phyloP scores from a whole-genome alignment of 2,113 vertebrate species.

The Anguilla rostrata region DNA sequence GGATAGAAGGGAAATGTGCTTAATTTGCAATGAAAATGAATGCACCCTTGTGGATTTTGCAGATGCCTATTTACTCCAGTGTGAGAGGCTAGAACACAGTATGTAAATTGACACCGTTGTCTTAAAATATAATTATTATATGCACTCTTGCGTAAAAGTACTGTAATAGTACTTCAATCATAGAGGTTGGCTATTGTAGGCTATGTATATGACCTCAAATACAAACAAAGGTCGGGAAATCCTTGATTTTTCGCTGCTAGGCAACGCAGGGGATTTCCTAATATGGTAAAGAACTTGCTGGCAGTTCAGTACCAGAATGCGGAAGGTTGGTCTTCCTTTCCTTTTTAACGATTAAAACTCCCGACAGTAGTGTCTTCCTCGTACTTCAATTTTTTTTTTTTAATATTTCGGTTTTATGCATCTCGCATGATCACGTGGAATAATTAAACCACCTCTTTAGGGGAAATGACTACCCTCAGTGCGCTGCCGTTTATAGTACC shows the following conservation, averaged over 20 bases:
- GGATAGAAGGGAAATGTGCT: not conserved
- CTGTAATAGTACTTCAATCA: not conserved
- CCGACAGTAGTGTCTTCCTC: not conserved
- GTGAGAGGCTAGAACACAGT: not conserved
- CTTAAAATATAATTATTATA: not conserved
- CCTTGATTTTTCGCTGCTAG: conserved; percentile 63
- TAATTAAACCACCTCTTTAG: not conserved
- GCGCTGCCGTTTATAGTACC: not conserved
- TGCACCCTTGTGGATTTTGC: not conserved
- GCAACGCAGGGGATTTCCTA: conserved; percentile 68
- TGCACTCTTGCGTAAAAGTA: not conserved
- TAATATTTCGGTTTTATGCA: not conserved
- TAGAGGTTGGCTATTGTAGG: not conserved
- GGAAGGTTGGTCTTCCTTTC: not conserved
- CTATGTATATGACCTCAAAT: not conserved
- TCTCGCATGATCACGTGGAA: not conserved
- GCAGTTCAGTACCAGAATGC: conserved; percentile 55
- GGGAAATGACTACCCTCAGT: not conserved
- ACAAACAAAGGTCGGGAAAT: conserved; percentile 41
- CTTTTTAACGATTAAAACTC: not conserved
- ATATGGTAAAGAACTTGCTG: conserved; percentile 61
- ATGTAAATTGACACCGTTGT: not conserved
- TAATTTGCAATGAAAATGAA: not conserved
- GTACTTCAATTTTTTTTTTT: too few species aligned
- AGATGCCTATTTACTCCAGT: not conserved